Evolutionary conservation across 92 coral and sea anemone species (phyloP).

Genomic region (Umimayanthus chanpuru): DNA sequence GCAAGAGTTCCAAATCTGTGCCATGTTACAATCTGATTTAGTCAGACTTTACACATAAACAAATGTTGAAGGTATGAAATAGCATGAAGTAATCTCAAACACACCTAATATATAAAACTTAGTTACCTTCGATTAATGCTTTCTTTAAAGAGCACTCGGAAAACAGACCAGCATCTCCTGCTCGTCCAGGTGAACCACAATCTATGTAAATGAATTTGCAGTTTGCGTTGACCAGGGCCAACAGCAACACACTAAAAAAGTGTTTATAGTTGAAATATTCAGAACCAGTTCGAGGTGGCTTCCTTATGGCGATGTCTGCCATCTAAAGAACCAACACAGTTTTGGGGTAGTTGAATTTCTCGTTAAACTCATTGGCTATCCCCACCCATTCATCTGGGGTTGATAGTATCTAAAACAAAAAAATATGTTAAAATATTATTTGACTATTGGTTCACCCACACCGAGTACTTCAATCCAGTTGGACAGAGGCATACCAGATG

Average conservation of each 20-base stretch:
- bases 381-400: constrained; percentile 21
- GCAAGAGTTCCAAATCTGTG: too few relatives aligned
- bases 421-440: neutral
- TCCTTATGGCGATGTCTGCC: constrained; percentile 26
- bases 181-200: constrained; percentile 35
- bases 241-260: constrained; percentile 43
- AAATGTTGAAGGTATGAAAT: neutral
- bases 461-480: neutral
- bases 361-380: constrained; percentile 9
- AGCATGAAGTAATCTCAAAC: neutral
- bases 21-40: neutral
- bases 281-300: constrained; percentile 23
- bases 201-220: constrained; percentile 23
- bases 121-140: constrained; percentile 2
- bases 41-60: neutral
- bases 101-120: too few relatives aligned
- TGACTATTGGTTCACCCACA: constrained; percentile 11
- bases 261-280: constrained; percentile 47
- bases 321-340: constrained; percentile 38
- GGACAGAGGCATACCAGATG: neutral
- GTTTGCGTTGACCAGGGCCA: constrained; percentile 38
- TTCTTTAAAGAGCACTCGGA: constrained; percentile 1
- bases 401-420: constrained; percentile 26
- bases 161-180: constrained; percentile 36
- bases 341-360: constrained; percentile 43